phyloP scores from a whole-genome alignment of 2,797 vertebrate species.

The Chromobotia macracanthus region DNA sequence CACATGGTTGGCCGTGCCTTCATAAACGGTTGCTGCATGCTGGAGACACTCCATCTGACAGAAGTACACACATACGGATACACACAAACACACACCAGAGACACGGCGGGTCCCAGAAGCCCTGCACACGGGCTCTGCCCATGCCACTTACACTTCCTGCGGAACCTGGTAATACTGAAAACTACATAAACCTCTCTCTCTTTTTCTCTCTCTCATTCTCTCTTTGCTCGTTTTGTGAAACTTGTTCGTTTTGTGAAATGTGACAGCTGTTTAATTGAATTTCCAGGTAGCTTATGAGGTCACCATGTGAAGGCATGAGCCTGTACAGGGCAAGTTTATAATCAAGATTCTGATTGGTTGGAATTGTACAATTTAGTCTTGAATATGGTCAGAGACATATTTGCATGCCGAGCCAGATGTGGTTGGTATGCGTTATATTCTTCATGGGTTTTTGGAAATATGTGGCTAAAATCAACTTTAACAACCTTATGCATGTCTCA shows the following conservation, averaged over 20 bases:
- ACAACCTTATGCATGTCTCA: not conserved
- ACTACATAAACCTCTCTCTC: not conserved
- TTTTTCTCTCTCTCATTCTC: not conserved
- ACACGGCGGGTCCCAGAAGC: slow-evolving; percentile 65
- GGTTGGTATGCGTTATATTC: not conserved
- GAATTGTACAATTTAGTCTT: not conserved
- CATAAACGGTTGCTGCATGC: slow-evolving; percentile 41
- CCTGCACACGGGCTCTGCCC: slow-evolving; percentile 69
- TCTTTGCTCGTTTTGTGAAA: not conserved
- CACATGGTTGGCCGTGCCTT: slow-evolving; percentile 68
- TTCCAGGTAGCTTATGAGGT: not conserved
- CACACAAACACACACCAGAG: slow-evolving; percentile 60
- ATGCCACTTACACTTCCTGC: slow-evolving; percentile 80
- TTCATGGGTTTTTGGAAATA: not conserved
- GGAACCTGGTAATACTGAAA: slow-evolving; percentile 75
- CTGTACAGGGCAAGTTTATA: too few species aligned
- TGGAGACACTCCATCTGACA: slow-evolving; percentile 36
- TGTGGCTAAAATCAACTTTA: not conserved
- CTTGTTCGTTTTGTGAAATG: not conserved
- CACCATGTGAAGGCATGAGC: too few species aligned
- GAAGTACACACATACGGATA: slow-evolving; percentile 38
- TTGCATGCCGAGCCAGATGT: not conserved
- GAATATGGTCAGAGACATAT: not conserved
- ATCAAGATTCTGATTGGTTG: not conserved
- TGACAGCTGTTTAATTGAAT: not conserved